Evolutionary conservation across 2,113 vertebrate species (phyloP).

Genomic region (Ariopsis seemanni): DNA sequence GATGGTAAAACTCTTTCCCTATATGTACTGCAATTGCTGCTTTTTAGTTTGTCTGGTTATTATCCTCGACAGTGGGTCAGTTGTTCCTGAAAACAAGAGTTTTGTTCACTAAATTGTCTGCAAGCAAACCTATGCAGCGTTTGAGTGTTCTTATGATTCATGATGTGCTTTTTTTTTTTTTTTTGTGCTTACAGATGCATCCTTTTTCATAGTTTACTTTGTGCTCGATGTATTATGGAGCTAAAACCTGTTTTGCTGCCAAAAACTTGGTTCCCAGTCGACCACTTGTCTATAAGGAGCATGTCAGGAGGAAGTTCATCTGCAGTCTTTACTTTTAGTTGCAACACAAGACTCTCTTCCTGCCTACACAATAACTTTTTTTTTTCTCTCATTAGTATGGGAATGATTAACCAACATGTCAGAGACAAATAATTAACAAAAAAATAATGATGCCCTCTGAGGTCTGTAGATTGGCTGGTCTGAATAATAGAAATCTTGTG

Average conservation of each 20-base stretch:
- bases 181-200: conserved; percentile 3
- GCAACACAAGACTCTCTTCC: conserved; percentile 2
- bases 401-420: neutral
- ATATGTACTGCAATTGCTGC: conserved; percentile 67
- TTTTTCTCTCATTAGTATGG: conserved; percentile 1
- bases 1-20: conserved; percentile 60
- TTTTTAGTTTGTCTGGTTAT: conserved; percentile 51
- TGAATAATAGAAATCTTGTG: neutral
- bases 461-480: neutral
- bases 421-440: neutral
- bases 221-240: conserved; percentile 41
- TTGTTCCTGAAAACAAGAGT: conserved; percentile 41
- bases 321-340: conserved; percentile 24
- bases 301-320: neutral
- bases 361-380: neutral
- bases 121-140: conserved; percentile 36
- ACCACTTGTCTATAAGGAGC: conserved; percentile 42
- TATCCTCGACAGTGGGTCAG: conserved; percentile 46
- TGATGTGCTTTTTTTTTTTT: neutral
- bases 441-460: neutral
- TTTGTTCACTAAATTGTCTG: conserved; percentile 54
- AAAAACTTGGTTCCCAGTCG: conserved; percentile 55
- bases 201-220: conserved; percentile 32
- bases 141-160: conserved; percentile 27
- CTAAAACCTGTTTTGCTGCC: conserved; percentile 50